Evolutionary conservation across 2,797 vertebrate genomes (phyloP).

Genomic region (Eulemur rubriventer): DNA sequence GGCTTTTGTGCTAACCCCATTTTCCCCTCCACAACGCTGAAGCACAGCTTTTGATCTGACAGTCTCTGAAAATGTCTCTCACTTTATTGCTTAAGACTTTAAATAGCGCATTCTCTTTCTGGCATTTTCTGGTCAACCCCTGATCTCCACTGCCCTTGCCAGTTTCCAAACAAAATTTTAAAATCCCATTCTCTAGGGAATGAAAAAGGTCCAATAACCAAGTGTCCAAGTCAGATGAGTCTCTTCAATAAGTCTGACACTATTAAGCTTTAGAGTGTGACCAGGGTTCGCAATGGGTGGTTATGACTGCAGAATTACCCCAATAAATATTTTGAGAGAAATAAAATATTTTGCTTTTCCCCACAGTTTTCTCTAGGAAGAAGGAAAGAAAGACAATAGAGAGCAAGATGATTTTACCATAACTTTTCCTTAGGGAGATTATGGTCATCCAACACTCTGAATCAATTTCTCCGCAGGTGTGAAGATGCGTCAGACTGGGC

Average conservation of each 20-base stretch:
- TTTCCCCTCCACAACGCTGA: neutral
- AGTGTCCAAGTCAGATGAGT: slow-evolving; percentile 58
- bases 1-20: neutral
- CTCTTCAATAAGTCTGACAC: slow-evolving; percentile 59
- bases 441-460: slow-evolving; percentile 56
- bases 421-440: slow-evolving; percentile 73
- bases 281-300: slow-evolving; percentile 70
- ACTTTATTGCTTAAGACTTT: neutral
- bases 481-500: neutral
- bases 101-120: slow-evolving; percentile 1
- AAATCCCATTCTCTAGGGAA: slow-evolving; percentile 55
- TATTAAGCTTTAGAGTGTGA: slow-evolving; percentile 76
- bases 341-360: slow-evolving; percentile 80
- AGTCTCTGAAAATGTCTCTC: neutral
- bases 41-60: neutral
- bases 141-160: neutral
- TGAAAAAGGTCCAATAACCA: slow-evolving; percentile 29
- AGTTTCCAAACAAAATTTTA: slow-evolving; percentile 43
- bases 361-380: slow-evolving; percentile 71
- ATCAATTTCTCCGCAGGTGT: slow-evolving; percentile 59
- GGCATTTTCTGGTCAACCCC: neutral
- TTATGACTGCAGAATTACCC: slow-evolving; percentile 80
- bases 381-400: slow-evolving; percentile 65
- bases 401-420: slow-evolving; percentile 68
- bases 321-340: slow-evolving; percentile 83